Evolutionary conservation across 2,797 vertebrate genomes (phyloP), one percentile per base, ranked within the genome.

Genomic region (Podargus strigoides): DNA sequence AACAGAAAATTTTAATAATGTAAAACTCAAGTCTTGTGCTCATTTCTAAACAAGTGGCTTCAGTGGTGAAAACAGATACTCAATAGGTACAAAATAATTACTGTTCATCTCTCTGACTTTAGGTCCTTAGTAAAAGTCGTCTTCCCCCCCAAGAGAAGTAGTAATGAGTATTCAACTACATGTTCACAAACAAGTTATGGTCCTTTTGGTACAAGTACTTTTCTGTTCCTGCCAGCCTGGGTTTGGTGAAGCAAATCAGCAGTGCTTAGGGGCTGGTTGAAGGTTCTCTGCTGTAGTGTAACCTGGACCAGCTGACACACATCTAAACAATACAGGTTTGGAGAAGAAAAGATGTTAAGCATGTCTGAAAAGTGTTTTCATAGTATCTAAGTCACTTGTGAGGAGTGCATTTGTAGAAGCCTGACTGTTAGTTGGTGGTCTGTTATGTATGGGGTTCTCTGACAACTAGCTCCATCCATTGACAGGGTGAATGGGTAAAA

Each of bases 361-460:
- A 7, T 1, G 1, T 64, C 37, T 88, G 55, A 41, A 64, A 68
- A 75, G 27, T 7, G 4, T 41, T 13, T 59, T 83, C 9, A 13
- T 75, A 5, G 14, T 44, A 6, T 42, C 12, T 17, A 12, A 55
- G 41, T 53, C 15, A 26, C 46, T 63, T 53, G 3, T 17, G 34
- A 68, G 37, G 34, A 64, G 47, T 22, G 14, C 8, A 4, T 63
- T 28, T 67, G 32, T 30, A 27, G 58, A 26, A 78, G 30, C 32
- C n/a, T 76, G 19, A 23, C 24, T 21, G 28, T n/a, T n/a, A 63
- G 30, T 32, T 28, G 42, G 14, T 58, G 15, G 42, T n/a, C 36
- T 28, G n/a, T 37, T 58, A 4, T 0, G 4, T 14, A 1, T 2
- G 2, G 22, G 36, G 6, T 73, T 58, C 14, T 74, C 39, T 55